Evolutionary conservation across 64 coral and sea anemone genomes (phyloP).

Genomic region (Stichodactyla mertensii): DNA sequence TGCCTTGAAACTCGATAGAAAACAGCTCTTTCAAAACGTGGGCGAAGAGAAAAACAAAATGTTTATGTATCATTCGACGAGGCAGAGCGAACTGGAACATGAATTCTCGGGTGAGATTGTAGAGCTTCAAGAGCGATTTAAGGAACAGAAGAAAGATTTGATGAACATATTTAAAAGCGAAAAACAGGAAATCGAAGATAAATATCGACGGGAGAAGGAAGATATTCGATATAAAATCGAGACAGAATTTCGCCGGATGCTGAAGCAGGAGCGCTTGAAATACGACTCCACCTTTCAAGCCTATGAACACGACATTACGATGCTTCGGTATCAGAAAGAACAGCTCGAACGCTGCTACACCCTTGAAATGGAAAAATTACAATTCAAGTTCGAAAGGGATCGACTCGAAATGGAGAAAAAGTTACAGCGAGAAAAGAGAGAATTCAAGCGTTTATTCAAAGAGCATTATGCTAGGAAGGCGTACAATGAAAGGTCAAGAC

Average conservation of each 20-base stretch:
- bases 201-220: constrained; percentile 70
- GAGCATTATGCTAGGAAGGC: constrained; percentile 75
- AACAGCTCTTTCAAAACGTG: constrained; percentile 48
- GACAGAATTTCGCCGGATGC: constrained; percentile 68
- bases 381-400: constrained; percentile 85
- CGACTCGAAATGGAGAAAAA: constrained; percentile 87
- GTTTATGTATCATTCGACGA: constrained; percentile 67
- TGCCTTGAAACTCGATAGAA: constrained; percentile 47
- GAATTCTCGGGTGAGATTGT: constrained; percentile 87
- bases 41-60: constrained; percentile 70
- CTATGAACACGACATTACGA: constrained; percentile 93
- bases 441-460: constrained; percentile 72
- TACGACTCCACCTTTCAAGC: constrained; percentile 89
- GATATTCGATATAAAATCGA: constrained; percentile 88
- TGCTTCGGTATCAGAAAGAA: constrained; percentile 95
- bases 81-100: constrained; percentile 72
- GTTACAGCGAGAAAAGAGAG: constrained; percentile 75
- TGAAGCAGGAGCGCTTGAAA: constrained; percentile 87
- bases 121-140: constrained; percentile 90
- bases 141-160: constrained; percentile 94
- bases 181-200: constrained; percentile 68
- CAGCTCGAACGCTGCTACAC: constrained; percentile 80
- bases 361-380: constrained; percentile 85
- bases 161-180: constrained; percentile 94
- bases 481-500: constrained; percentile 61